Evolutionary conservation across 2,797 vertebrate genomes (phyloP).

Genomic region (Gymnoscopelus microlampas): DNA sequence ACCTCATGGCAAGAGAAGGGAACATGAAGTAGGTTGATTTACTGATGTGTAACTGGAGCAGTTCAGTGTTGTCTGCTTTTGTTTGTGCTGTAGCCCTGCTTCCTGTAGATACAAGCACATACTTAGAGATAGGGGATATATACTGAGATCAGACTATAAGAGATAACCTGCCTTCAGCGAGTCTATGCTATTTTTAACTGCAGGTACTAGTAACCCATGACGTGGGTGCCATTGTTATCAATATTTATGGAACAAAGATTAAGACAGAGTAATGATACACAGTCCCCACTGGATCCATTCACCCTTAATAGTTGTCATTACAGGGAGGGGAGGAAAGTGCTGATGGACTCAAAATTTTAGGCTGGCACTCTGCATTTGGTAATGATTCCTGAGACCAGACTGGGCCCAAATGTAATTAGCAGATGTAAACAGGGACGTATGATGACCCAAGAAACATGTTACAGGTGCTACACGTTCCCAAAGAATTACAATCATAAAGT

Average conservation of each 20-base stretch:
- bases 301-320: slow-evolving; percentile 82
- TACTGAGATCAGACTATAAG: slow-evolving; percentile 63
- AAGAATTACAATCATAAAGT: slow-evolving; percentile 45
- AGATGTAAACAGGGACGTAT: slow-evolving; percentile 71
- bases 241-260: slow-evolving; percentile 86
- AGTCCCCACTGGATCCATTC: slow-evolving; percentile 72
- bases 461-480: slow-evolving; percentile 18
- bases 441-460: slow-evolving; percentile 53
- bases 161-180: slow-evolving; percentile 72
- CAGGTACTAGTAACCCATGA: slow-evolving; percentile 83
- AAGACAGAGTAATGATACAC: slow-evolving; percentile 80
- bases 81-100: slow-evolving; percentile 64
- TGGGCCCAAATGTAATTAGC: slow-evolving; percentile 81
- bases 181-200: slow-evolving; percentile 80
- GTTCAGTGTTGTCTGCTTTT: slow-evolving; percentile 63
- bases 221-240: slow-evolving; percentile 80
- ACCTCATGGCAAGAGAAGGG: not conserved
- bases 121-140: slow-evolving; percentile 40
- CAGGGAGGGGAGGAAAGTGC: slow-evolving; percentile 74
- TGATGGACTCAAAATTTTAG: slow-evolving; percentile 78
- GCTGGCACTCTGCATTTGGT: slow-evolving; percentile 75
- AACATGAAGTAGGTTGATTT: slow-evolving; percentile 35
- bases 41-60: slow-evolving; percentile 48
- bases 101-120: slow-evolving; percentile 64
- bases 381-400: slow-evolving; percentile 82